phyloP scores from a whole-genome alignment of 2,113 vertebrate genomes.

The Blennius ocellaris region DNA sequence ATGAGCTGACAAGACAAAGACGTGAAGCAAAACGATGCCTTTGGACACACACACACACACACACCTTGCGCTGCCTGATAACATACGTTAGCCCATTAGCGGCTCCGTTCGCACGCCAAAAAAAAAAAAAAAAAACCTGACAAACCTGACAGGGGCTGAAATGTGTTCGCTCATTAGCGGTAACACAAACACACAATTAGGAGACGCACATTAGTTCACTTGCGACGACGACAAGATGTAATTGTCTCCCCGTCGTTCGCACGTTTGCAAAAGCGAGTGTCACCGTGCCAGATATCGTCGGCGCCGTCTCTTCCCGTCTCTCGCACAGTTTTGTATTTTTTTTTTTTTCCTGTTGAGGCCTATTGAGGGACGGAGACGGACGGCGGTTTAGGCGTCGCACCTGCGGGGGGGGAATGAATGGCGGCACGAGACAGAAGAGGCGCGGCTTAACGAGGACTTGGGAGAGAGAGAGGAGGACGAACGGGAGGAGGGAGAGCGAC shows the following conservation, averaged over 20 bases:
- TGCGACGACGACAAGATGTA: constrained; percentile 4
- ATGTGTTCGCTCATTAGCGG: constrained; percentile 25
- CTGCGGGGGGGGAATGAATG: neutral
- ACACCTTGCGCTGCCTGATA: constrained; percentile 31
- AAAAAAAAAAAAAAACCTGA: neutral
- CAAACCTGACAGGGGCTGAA: constrained; percentile 40
- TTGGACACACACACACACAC: constrained; percentile 10
- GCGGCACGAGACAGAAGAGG: neutral
- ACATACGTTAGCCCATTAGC: constrained; percentile 26
- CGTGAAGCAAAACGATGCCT: constrained; percentile 11
- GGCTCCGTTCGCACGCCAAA: neutral
- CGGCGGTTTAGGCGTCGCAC: neutral
- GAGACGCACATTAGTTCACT: constrained; percentile 25
- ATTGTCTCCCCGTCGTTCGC: constrained; percentile 54
- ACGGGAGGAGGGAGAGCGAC: neutral
- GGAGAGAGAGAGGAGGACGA: neutral
- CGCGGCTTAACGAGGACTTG: neutral
- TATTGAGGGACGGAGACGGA: too few relatives aligned
- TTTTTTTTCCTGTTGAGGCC: too few relatives aligned
- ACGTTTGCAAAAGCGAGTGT: constrained; percentile 59
- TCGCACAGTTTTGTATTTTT: constrained; percentile 3
- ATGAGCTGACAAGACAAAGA: neutral
- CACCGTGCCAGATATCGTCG: constrained; percentile 51
- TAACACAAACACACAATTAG: constrained; percentile 41
- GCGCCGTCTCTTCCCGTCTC: constrained; percentile 13